A percentile compares a stretch with the other conserved stretches of the same genome.
These are phyloP conservation scores for Erythrolamprus reginae DNA, from an alignment of 2,113 vertebrate genomes.

Conservation along the genomic window DNA sequence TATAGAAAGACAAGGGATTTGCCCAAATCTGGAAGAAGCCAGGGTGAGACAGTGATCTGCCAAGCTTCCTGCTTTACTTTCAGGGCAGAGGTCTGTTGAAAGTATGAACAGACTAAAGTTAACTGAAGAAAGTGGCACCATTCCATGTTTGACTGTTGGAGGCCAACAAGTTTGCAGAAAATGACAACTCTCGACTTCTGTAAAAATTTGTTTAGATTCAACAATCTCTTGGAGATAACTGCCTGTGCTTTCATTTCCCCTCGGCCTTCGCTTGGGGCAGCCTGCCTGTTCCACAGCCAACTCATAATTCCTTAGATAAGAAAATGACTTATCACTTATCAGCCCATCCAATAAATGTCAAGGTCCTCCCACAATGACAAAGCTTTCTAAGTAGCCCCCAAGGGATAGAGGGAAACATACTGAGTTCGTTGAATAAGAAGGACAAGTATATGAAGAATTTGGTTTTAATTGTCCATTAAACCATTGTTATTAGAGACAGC, in stretches of 20 bases:
- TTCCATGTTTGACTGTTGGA: not conserved
- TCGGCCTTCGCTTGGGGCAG: conserved; percentile 45
- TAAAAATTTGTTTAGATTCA: not conserved
- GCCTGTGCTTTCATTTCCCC: conserved; percentile 7
- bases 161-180: not conserved
- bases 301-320: conserved; percentile 23
- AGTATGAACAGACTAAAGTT: not conserved
- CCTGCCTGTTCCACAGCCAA: conserved; percentile 22
- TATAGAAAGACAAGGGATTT: not conserved
- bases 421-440: not conserved
- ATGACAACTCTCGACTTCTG: not conserved
- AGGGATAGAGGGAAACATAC: not conserved
- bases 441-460: not conserved
- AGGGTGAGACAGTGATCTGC: not conserved
- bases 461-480: not conserved
- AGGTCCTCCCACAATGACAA: conserved; percentile 23
- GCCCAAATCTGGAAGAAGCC: not conserved
- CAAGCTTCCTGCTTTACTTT: not conserved
- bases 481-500: not conserved
- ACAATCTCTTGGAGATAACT: conserved; percentile 14
- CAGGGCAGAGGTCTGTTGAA: not conserved
- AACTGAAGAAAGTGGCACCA: not conserved
- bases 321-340: not conserved
- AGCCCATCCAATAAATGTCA: conserved; percentile 19
- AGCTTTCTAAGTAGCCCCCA: not conserved